Evolutionary conservation across 1,140 invertebrate genomes (phyloP).

Genomic region (Bombus cullumanus): DNA sequence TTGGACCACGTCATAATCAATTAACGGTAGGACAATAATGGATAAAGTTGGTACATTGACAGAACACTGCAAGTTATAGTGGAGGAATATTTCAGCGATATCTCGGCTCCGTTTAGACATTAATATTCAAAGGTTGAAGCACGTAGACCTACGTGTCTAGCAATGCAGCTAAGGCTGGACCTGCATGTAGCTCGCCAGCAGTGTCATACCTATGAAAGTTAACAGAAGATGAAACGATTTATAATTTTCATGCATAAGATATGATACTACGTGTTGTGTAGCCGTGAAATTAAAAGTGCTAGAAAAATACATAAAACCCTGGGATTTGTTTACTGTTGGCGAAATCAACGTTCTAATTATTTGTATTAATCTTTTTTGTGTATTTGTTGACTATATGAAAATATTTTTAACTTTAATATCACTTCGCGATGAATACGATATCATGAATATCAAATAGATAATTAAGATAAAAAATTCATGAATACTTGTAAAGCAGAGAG

Average conservation of each 20-base stretch:
- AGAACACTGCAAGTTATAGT: conserved; percentile 14
- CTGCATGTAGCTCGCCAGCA: no score
- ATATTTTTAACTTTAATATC: not conserved
- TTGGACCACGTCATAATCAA: not conserved
- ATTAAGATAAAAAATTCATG: not conserved
- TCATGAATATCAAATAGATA: not conserved
- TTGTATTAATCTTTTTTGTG: not conserved
- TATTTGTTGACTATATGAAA: not conserved
- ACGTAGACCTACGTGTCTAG: conserved; percentile 38
- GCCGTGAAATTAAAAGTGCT: not conserved
- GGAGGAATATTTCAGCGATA: not conserved
- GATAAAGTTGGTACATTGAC: not conserved
- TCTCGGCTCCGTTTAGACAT: conserved; percentile 32
- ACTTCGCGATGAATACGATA: not conserved
- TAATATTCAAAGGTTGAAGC: conserved; percentile 33
- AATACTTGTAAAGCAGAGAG: not conserved
- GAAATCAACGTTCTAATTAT: not conserved
- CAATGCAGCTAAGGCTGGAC: not conserved
- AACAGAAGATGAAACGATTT: conserved; percentile 16
- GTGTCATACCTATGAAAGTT: not conserved
- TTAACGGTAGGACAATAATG: not conserved
- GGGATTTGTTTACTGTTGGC: not conserved
- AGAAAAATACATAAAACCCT: not conserved
- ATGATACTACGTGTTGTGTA: not conserved
- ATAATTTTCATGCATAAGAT: conserved; percentile 10